phyloP scores from a whole-genome alignment of 64 coral and sea anemone genomes.

The Cladopsammia gracilis region DNA sequence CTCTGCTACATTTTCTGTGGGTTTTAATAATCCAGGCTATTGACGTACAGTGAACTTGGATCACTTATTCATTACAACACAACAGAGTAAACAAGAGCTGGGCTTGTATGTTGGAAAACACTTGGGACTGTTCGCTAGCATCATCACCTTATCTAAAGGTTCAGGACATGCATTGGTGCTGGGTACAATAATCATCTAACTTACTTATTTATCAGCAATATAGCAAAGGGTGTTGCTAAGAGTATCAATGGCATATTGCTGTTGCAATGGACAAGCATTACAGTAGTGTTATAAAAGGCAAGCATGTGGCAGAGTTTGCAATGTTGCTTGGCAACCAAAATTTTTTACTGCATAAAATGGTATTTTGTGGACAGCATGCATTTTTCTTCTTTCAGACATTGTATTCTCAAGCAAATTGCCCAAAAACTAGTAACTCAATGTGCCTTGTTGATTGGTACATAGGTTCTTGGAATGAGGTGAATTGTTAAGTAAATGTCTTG shows the following conservation, averaged over 20 bases:
- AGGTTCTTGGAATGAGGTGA: background rate
- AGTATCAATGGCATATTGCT: background rate
- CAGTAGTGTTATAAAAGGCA: background rate
- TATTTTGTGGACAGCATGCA: background rate
- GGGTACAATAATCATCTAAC: background rate
- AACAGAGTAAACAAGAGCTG: no score
- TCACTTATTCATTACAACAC: background rate
- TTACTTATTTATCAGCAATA: background rate
- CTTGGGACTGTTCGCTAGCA: no score
- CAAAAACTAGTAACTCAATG: background rate
- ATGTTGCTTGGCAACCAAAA: constrained; percentile 38
- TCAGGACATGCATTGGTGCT: constrained; percentile 24
- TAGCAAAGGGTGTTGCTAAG: background rate
- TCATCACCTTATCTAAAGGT: background rate
- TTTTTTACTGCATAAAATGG: background rate
- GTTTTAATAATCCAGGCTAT: background rate
- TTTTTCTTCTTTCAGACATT: background rate
- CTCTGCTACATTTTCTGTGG: background rate
- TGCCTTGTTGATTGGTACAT: background rate
- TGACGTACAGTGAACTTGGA: background rate
- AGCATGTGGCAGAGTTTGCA: background rate
- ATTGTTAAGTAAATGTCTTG: background rate
- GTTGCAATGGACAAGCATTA: background rate
- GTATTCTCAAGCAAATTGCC: background rate
- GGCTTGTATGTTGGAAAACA: no score